These are phyloP conservation scores for Salvator merianae DNA, from an alignment of 2,113 vertebrate genomes.

Conservation along the genomic window DNA sequence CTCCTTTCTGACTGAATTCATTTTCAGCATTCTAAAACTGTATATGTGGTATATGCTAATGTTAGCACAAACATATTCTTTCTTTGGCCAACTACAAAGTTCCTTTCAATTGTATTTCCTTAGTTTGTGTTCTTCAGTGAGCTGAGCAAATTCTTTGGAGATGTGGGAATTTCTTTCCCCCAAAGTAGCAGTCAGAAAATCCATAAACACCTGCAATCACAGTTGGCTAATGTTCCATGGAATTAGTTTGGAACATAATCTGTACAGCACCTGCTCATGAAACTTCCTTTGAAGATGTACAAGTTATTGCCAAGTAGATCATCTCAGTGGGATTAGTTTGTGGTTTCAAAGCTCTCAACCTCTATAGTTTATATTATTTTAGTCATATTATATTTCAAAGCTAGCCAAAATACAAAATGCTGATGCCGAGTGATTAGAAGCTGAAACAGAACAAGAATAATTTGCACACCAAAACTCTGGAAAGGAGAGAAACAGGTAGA, in stretches of 20 bases:
- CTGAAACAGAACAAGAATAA: neutral
- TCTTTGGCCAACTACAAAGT: neutral
- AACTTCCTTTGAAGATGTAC: neutral
- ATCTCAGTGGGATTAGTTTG: conserved; percentile 7
- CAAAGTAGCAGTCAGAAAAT: neutral
- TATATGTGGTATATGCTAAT: neutral
- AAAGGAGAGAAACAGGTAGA: neutral
- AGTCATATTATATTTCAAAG: neutral
- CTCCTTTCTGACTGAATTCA: neutral
- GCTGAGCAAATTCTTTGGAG: neutral
- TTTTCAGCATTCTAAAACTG: neutral
- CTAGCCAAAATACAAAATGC: neutral
- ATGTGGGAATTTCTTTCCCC: conserved; percentile 7
- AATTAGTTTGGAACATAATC: neutral
- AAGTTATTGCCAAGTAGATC: conserved; percentile 5
- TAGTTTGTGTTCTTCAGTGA: neutral
- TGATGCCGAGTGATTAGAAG: neutral
- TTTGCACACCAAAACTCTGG: neutral
- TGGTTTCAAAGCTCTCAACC: neutral
- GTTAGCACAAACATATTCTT: neutral
- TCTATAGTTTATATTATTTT: neutral
- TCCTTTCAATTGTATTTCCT: neutral
- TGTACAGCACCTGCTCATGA: conserved; percentile 12
- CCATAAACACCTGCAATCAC: conserved; percentile 15
- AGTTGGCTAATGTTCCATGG: conserved; percentile 9